Evolutionary conservation across 2,113 vertebrate species (phyloP).

Genomic region (Grallaria varia): DNA sequence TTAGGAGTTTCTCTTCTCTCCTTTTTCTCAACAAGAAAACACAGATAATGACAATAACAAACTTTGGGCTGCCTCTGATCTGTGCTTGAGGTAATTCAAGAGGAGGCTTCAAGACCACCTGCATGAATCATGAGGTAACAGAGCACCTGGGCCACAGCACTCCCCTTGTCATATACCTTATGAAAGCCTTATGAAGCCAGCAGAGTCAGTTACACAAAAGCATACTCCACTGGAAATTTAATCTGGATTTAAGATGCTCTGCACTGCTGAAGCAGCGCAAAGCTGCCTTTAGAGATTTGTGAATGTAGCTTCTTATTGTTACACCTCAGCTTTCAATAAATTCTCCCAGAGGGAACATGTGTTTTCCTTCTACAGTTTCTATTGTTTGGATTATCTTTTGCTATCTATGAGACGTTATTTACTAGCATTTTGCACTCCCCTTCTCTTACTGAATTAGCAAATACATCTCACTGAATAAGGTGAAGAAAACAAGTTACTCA

Average conservation of each 20-base stretch:
- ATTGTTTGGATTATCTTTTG: background rate
- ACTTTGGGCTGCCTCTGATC: background rate
- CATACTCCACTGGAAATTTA: constrained; percentile 2
- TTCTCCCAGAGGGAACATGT: background rate
- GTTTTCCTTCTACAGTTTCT: background rate
- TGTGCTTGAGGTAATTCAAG: background rate
- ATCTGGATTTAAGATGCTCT: constrained; percentile 31
- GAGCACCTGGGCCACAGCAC: background rate
- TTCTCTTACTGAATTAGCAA: background rate
- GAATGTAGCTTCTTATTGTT: background rate
- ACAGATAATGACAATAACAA: background rate
- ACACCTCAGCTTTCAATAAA: constrained; percentile 26
- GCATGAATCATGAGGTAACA: background rate
- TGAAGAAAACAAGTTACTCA: background rate
- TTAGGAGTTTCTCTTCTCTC: background rate
- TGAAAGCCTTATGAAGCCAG: background rate
- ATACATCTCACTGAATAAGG: background rate
- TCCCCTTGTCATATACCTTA: background rate
- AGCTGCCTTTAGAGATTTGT: constrained; percentile 31
- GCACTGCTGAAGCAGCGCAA: constrained; percentile 32
- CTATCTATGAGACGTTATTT: background rate
- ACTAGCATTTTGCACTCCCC: background rate
- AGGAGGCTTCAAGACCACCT: background rate
- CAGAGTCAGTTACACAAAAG: constrained; percentile 1
- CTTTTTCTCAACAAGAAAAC: background rate